Base-by-base conservation (phyloP, 2,113 vertebrate genomes). In the Hipposideros armiger region DNA sequence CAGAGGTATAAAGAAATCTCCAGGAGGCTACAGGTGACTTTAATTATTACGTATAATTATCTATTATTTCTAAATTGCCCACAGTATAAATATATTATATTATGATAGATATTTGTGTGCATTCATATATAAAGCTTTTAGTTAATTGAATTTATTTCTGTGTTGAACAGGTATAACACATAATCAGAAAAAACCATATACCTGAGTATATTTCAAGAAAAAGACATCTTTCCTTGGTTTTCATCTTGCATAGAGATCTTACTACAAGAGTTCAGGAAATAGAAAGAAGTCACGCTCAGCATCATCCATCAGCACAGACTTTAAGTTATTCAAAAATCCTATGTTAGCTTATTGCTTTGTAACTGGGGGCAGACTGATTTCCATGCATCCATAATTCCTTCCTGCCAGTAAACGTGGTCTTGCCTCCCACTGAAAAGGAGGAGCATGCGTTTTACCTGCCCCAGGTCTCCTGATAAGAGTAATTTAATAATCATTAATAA, bases 131-230 rank as follows among this genome's bases (percentile, higher is more conserved):
- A 77, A 74, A 84, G 60, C 60, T 82, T 92, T 74, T 36, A 50
- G 22, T 85, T 81, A 86, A 90, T 96, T 52, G 73, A 74, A 73
- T 78, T 40, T 83, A 60, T 66, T 69, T 58, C 30, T 93, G 13
- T 64, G 40, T 56, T 90, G 60, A 67, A 40, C n/a, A 86, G 32
- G 58, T 73, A n/a, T 36, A 70, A 76, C 52, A 77, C 7, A 54
- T 73, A 64, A n/a, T 45, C 50, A 85, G 66, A 52, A 85, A 32
- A 81, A 78, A 88, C 64, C 22, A 50, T 66, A 45, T 11, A 89
- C 50, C 28, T 85, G 52, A 86, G 32, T 22, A 74, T 60, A 90
- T 60, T 89, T 80, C 58, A 89, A 8, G 42, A 58, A 89, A 95
- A 54, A 70, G 20, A 52, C 22, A 36, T 69, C 77, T 76, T 91